These are phyloP conservation scores for Euzetes globulus DNA, from an alignment of 2,888 invertebrate species.

Conservation along the genomic window DNA sequence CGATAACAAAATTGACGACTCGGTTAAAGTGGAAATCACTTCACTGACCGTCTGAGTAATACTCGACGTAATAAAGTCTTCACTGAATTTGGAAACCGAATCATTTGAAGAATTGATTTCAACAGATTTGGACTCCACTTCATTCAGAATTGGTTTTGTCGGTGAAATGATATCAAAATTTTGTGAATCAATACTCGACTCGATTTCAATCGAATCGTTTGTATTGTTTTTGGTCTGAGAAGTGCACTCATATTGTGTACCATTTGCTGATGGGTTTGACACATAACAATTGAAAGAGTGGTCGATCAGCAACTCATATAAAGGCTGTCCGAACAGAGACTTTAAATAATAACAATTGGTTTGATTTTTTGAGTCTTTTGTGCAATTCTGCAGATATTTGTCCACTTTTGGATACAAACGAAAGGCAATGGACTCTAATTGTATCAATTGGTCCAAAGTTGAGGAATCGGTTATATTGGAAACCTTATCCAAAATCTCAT, in stretches of 20 bases:
- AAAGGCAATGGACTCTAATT: neutral
- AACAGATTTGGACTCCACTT: neutral
- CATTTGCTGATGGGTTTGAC: neutral
- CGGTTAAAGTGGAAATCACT: neutral
- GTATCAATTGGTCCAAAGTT: neutral
- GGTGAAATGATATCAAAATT: neutral
- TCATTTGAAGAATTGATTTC: neutral
- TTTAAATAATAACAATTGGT: slow-evolving; percentile 3
- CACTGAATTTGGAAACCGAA: neutral
- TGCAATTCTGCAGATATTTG: neutral
- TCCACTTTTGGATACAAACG: neutral
- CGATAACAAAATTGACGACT: neutral
- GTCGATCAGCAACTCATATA: neutral
- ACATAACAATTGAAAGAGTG: neutral
- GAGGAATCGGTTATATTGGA: neutral
- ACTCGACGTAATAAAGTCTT: neutral
- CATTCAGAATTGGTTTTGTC: neutral
- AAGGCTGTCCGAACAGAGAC: neutral
- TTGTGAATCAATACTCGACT: neutral
- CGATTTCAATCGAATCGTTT: neutral
- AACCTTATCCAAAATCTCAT: neutral
- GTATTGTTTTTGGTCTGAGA: neutral
- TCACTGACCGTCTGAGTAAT: neutral
- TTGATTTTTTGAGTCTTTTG: neutral
- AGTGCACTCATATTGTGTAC: neutral